Conservation (phyloP, 2,888 invertebrate genomes). For the Chironomus tentans region DNA sequence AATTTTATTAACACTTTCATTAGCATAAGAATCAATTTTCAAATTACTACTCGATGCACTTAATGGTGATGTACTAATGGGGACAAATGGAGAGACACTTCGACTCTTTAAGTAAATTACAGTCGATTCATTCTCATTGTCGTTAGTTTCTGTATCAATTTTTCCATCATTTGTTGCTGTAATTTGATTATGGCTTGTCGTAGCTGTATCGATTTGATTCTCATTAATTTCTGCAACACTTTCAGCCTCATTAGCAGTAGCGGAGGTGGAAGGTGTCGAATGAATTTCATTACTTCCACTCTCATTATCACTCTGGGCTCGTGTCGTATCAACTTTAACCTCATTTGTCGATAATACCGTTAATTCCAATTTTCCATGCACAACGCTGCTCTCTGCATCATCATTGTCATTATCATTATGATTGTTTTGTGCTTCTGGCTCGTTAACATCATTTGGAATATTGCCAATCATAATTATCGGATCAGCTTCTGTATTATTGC, state of each 20-base stretch:
- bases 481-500: slow-evolving; percentile 31
- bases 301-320: background rate
- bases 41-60: too few species aligned
- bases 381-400: background rate
- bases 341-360: slow-evolving; percentile 19
- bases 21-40: too few species aligned
- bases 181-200: too few species aligned
- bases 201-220: too few species aligned
- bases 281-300: background rate
- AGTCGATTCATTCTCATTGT: background rate
- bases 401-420: background rate
- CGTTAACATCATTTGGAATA: slow-evolving; percentile 10
- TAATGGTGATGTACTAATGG: too few species aligned
- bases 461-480: background rate
- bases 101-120: too few species aligned
- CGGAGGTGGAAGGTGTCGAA: too few species aligned
- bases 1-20: slow-evolving; percentile 37
- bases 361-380: slow-evolving; percentile 24
- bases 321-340: background rate
- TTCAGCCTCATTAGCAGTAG: too few species aligned
- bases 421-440: background rate
- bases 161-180: too few species aligned
- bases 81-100: too few species aligned
- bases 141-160: background rate
- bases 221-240: too few species aligned